Conservation (phyloP, 64 coral and sea anemone genomes). For the Pocillopora verrucosa region DNA sequence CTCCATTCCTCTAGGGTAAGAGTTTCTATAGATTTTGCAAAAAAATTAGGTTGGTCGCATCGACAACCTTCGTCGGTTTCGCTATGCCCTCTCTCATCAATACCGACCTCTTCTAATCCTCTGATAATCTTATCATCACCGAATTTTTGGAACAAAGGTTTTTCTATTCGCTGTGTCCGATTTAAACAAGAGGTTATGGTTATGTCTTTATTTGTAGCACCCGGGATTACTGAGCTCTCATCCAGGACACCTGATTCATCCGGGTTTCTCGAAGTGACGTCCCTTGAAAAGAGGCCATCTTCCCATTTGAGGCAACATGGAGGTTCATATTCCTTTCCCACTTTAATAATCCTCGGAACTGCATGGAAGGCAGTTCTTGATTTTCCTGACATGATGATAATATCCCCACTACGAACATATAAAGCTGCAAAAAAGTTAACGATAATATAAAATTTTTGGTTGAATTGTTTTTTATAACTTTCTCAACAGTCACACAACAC, state of each 20-base stretch:
- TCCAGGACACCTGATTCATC: neutral
- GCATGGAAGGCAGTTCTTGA: constrained; percentile 94
- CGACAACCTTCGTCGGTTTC: neutral
- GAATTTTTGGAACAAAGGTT: neutral
- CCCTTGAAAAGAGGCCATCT: constrained; percentile 12
- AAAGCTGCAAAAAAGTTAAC: constrained; percentile 64
- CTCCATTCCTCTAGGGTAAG: constrained; percentile 70
- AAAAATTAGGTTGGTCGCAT: constrained; percentile 8
- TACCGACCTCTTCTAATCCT: neutral
- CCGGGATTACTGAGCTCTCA: constrained; percentile 3
- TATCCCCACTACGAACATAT: constrained; percentile 87
- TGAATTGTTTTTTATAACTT: neutral
- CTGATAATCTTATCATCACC: neutral
- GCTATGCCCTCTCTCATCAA: neutral
- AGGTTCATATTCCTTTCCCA: constrained; percentile 58
- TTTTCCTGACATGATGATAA: constrained; percentile 92
- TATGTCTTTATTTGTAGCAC: neutral
- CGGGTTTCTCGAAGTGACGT: neutral
- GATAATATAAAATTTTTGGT: neutral
- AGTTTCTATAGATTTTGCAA: neutral
- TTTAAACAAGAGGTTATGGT: too few relatives aligned
- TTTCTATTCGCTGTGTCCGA: neutral
- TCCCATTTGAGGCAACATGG: constrained; percentile 78
- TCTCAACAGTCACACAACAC: too few relatives aligned
- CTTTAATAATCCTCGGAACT: constrained; percentile 90